phyloP scores from a whole-genome alignment of 2,113 vertebrate species.

The Petroica traversi region DNA sequence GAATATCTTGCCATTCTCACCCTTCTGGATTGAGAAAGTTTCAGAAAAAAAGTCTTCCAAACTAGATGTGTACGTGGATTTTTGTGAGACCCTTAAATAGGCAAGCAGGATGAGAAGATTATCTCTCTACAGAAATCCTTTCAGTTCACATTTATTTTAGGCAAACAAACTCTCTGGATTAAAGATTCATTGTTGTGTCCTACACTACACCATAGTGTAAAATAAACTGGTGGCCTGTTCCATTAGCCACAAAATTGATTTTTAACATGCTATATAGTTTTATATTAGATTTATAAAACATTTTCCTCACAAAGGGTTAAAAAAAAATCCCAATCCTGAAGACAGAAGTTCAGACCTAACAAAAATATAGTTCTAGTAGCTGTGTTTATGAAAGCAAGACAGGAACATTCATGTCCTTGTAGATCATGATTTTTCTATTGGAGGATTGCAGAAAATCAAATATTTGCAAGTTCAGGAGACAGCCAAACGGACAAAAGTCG shows the following conservation, averaged over 20 bases:
- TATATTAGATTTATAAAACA: not conserved
- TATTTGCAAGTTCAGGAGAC: not conserved
- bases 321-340: not conserved
- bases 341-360: not conserved
- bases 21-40: not conserved
- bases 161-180: not conserved
- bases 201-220: not conserved
- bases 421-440: not conserved
- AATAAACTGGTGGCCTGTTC: not conserved
- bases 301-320: not conserved
- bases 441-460: not conserved
- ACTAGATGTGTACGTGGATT: not conserved
- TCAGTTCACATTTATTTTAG: not conserved
- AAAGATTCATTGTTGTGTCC: not conserved
- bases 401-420: not conserved
- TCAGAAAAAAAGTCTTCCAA: not conserved
- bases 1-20: not conserved
- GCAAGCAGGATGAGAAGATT: not conserved
- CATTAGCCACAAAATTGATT: not conserved
- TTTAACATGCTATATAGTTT: not conserved
- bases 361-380: not conserved
- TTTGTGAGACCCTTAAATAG: not conserved
- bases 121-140: not conserved
- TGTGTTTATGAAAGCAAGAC: not conserved
- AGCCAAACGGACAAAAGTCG: not conserved